Conservation (phyloP, 2,797 vertebrate species). For the Lindbergichthys nudifrons region DNA sequence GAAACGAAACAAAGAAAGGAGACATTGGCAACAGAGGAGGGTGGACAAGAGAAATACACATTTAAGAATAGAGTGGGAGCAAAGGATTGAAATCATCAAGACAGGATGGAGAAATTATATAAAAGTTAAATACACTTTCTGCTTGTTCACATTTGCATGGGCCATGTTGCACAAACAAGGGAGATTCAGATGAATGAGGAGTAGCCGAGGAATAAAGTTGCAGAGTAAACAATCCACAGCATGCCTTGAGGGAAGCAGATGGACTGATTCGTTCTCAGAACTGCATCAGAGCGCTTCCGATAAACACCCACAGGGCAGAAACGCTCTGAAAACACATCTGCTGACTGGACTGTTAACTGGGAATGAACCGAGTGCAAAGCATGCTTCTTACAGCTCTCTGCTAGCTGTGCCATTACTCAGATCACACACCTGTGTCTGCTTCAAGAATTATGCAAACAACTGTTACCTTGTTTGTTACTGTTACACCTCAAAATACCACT, state of each 20-base stretch:
- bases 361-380: slow-evolving; percentile 37
- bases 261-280: slow-evolving; percentile 54
- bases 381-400: slow-evolving; percentile 6
- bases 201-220: slow-evolving; percentile 51
- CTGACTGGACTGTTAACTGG: slow-evolving; percentile 60
- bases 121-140: not conserved
- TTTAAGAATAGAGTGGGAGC: not conserved
- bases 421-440: slow-evolving; percentile 36
- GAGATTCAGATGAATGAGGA: slow-evolving; percentile 47
- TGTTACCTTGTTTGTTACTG: not conserved
- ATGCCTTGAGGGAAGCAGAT: slow-evolving; percentile 63
- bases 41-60: slow-evolving; percentile 1
- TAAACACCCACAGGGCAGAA: slow-evolving; percentile 61
- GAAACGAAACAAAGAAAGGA: too few relatives aligned
- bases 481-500: not conserved
- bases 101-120: not conserved
- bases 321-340: slow-evolving; percentile 65
- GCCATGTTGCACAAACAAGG: slow-evolving; percentile 1
- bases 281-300: slow-evolving; percentile 52
- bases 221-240: slow-evolving; percentile 56
- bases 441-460: not conserved
- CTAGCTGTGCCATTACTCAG: slow-evolving; percentile 34
- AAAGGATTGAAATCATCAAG: not conserved
- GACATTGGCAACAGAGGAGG: not conserved
- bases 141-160: slow-evolving; percentile 30